Evolutionary conservation across 2,113 vertebrate genomes (phyloP).

Genomic region (Natator depressus): DNA sequence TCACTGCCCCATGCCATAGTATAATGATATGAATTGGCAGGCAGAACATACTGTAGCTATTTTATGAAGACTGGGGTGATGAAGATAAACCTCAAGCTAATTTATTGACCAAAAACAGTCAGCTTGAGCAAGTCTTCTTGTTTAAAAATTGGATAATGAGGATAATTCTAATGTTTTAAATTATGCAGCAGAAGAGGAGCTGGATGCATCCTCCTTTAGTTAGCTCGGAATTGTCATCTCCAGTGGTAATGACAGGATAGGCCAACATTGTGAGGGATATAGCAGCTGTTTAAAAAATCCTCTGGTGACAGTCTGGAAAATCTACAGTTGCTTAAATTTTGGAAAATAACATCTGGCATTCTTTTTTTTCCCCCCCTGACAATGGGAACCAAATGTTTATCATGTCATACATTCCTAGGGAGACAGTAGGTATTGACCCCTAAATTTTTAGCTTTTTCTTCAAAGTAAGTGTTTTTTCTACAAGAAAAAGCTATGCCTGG

Average conservation of each 20-base stretch:
- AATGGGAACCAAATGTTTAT: conserved; percentile 34
- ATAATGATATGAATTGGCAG: conserved; percentile 44
- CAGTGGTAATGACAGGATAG: background rate
- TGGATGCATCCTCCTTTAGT: conserved; percentile 41
- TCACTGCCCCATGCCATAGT: background rate
- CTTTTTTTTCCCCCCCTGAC: conserved; percentile 36
- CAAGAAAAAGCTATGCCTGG: background rate
- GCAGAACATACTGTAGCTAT: background rate
- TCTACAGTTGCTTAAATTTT: conserved; percentile 36
- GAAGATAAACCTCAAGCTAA: conserved; percentile 42
- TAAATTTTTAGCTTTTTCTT: conserved; percentile 3
- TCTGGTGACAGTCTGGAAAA: conserved; percentile 58
- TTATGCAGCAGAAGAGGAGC: conserved; percentile 42
- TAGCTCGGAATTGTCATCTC: conserved; percentile 62
- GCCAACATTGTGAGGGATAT: conserved; percentile 42
- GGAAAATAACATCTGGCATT: conserved; percentile 37
- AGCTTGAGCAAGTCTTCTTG: conserved; percentile 2
- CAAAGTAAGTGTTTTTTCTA: background rate
- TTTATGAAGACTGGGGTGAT: background rate
- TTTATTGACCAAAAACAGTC: conserved; percentile 36
- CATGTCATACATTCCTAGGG: background rate
- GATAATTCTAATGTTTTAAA: conserved; percentile 54
- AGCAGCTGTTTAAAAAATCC: conserved; percentile 55
- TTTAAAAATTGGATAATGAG: conserved; percentile 48
- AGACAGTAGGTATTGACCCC: conserved; percentile 19